Percentiles rank a stretch among this genome's conserved stretches.
These are phyloP conservation scores for Emmelina monodactyla DNA, from an alignment of 2,888 invertebrate genomes.

Conservation along the genomic window DNA sequence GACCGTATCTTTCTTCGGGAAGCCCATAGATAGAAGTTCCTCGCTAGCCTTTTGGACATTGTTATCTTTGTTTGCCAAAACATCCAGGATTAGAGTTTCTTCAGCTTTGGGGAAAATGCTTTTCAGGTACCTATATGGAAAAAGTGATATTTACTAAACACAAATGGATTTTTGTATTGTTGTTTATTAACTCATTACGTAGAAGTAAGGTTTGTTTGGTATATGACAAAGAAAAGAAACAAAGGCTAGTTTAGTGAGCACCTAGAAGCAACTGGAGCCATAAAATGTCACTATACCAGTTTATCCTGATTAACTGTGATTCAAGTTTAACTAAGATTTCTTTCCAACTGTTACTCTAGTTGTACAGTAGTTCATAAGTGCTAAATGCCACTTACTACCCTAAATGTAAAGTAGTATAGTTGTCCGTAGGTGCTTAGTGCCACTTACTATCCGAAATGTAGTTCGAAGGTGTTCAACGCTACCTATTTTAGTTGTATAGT, in stretches of 20 bases:
- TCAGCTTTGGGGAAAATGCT: conserved; percentile 91
- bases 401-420: too few relatives aligned
- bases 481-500: too few relatives aligned
- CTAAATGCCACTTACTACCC: too few relatives aligned
- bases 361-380: too few relatives aligned
- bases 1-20: conserved; percentile 75
- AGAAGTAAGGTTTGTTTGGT: background rate
- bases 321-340: too few relatives aligned
- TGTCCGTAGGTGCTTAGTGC: too few relatives aligned
- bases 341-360: too few relatives aligned
- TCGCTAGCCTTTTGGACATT: conserved; percentile 91
- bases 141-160: background rate
- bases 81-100: conserved; percentile 84
- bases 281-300: too few relatives aligned
- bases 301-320: too few relatives aligned
- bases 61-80: conserved; percentile 85
- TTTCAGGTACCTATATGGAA: conserved; percentile 81
- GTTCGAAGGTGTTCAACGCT: too few relatives aligned
- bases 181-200: background rate
- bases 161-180: background rate
- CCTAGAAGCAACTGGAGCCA: too few relatives aligned
- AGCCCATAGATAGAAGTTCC: conserved; percentile 80
- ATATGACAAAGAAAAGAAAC: background rate
- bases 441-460: too few relatives aligned
- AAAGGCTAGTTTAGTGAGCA: background rate